Conservation (phyloP, 2,113 vertebrate species). For the Argyrosomus japonicus region DNA sequence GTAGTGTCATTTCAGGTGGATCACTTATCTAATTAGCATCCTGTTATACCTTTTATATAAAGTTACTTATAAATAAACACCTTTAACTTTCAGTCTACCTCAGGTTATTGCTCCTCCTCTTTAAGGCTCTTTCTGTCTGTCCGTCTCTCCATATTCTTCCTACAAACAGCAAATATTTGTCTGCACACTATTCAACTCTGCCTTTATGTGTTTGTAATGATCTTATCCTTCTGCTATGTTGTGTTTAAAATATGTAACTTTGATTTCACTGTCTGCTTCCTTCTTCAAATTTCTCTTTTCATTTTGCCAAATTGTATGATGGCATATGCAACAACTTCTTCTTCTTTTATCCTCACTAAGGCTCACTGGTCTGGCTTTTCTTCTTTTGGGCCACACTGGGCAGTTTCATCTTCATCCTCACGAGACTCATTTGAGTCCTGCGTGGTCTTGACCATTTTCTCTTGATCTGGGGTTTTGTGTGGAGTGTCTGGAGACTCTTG, state of each 20-base stretch:
- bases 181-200: too few species aligned
- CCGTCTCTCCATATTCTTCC: too few species aligned
- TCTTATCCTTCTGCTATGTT: too few species aligned
- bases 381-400: neutral
- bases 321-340: neutral
- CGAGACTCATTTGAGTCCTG: neutral
- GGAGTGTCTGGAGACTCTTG: neutral
- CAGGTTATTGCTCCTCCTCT: too few species aligned
- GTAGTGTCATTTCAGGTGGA: neutral
- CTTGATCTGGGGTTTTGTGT: neutral
- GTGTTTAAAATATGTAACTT: too few species aligned
- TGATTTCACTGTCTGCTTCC: neutral
- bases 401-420: neutral
- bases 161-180: too few species aligned
- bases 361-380: neutral
- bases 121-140: too few species aligned
- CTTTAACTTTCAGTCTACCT: neutral
- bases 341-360: neutral
- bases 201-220: too few species aligned
- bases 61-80: neutral
- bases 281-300: neutral
- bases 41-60: neutral
- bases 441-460: neutral
- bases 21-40: neutral
- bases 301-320: neutral